Conservation (phyloP, 2,797 vertebrate genomes). For the Buceros bicornis region DNA sequence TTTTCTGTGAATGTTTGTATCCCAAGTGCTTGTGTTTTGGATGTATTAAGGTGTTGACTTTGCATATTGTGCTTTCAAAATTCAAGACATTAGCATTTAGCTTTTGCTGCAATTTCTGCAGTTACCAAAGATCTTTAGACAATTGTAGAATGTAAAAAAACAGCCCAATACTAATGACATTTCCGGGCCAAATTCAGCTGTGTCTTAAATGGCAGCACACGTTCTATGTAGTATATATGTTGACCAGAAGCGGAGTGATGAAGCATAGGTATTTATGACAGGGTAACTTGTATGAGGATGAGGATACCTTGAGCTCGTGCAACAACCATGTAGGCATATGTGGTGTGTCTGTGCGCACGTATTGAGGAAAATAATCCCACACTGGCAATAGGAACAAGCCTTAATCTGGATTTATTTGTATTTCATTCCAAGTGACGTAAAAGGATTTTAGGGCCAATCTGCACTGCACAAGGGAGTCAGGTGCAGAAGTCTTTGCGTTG, state of each 20-base stretch:
- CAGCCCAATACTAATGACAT: background rate
- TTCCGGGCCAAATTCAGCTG: background rate
- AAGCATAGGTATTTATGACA: background rate
- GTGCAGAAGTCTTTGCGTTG: background rate
- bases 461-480: background rate
- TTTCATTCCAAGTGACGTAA: background rate
- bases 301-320: background rate
- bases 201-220: background rate
- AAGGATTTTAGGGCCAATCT: background rate
- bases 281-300: background rate
- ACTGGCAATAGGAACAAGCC: background rate
- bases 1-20: background rate
- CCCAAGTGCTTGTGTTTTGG: background rate
- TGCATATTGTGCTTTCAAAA: slow-evolving; percentile 44
- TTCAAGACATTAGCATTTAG: slow-evolving; percentile 8
- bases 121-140: background rate
- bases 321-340: accelerated
- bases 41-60: background rate
- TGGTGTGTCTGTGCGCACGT: accelerated
- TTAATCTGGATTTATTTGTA: slow-evolving; percentile 37
- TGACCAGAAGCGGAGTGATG: background rate
- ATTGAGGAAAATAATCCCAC: background rate
- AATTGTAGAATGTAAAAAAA: background rate
- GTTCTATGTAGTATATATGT: background rate
- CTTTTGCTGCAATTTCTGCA: slow-evolving; percentile 2